Conservation (phyloP, 2,797 vertebrate species). For the Coregonus sp. region DNA sequence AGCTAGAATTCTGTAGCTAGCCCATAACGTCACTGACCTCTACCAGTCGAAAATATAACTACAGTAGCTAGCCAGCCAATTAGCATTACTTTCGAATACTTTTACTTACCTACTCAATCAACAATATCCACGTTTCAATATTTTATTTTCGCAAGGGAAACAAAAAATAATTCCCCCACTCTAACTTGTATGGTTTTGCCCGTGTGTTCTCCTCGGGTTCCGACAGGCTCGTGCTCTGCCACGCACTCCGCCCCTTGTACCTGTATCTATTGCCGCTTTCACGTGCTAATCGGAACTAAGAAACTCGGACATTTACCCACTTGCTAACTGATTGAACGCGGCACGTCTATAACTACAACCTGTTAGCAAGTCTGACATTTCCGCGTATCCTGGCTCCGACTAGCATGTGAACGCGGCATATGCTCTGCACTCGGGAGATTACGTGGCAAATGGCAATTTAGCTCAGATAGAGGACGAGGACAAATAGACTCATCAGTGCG, state of each 20-base stretch:
- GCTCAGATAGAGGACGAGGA: not conserved
- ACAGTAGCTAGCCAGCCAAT: not conserved
- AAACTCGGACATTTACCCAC: too few species aligned
- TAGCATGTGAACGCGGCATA: too few species aligned
- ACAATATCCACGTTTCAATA: not conserved
- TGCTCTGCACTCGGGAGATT: conserved; percentile 4
- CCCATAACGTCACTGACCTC: not conserved
- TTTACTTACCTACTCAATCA: not conserved
- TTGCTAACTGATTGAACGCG: not conserved
- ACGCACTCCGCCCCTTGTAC: too few species aligned
- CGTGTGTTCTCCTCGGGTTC: not conserved
- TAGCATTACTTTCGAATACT: not conserved
- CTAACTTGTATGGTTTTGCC: not conserved
- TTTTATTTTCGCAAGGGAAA: not conserved
- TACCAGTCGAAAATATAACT: not conserved
- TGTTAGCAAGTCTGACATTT: too few species aligned
- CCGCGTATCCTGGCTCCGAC: too few species aligned
- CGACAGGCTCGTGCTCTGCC: too few species aligned
- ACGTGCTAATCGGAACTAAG: too few species aligned
- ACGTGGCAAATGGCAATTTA: conserved; percentile 3
- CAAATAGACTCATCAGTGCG: not conserved
- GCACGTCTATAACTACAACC: not conserved
- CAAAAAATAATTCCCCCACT: not conserved
- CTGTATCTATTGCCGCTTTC: too few species aligned
- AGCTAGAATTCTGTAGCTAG: not conserved